Percentiles rank a stretch among this genome's conserved stretches.
Conservation (phyloP, 92 coral and sea anemone species). For the Montipora capitata region DNA sequence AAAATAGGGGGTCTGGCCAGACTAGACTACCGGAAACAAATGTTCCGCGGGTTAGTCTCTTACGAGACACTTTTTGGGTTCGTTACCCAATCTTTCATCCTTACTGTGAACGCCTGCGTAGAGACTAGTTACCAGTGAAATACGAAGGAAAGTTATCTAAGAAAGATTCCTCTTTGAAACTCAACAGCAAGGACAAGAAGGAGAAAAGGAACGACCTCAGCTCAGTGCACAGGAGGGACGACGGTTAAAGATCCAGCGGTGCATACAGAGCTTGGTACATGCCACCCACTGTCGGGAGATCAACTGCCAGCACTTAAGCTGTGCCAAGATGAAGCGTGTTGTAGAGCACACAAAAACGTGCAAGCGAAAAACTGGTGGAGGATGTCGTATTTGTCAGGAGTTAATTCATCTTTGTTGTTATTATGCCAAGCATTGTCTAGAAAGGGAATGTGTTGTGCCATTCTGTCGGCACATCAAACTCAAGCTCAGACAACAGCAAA, state of each 20-base stretch:
- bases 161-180: too few relatives aligned
- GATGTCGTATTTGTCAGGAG: constrained; percentile 97
- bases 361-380: constrained; percentile 95
- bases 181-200: constrained; percentile 89
- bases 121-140: too few relatives aligned
- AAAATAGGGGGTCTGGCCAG: too few relatives aligned
- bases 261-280: constrained; percentile 96
- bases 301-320: constrained; percentile 85
- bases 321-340: constrained; percentile 98
- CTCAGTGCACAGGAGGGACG: constrained; percentile 95
- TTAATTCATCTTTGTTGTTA: constrained; percentile 97
- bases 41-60: too few relatives aligned
- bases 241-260: constrained; percentile 93
- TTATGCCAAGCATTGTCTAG: constrained; percentile 97
- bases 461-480: constrained; percentile 96
- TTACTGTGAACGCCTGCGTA: too few relatives aligned
- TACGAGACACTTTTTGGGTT: too few relatives aligned
- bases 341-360: constrained; percentile 98
- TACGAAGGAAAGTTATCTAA: too few relatives aligned
- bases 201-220: constrained; percentile 84
- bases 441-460: constrained; percentile 94
- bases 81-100: too few relatives aligned
- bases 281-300: constrained; percentile 92
- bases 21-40: too few relatives aligned
- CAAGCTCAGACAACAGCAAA: constrained; percentile 94